Evolutionary conservation across 1,140 invertebrate genomes (phyloP).

Genomic region (Lepidurus arcticus): DNA sequence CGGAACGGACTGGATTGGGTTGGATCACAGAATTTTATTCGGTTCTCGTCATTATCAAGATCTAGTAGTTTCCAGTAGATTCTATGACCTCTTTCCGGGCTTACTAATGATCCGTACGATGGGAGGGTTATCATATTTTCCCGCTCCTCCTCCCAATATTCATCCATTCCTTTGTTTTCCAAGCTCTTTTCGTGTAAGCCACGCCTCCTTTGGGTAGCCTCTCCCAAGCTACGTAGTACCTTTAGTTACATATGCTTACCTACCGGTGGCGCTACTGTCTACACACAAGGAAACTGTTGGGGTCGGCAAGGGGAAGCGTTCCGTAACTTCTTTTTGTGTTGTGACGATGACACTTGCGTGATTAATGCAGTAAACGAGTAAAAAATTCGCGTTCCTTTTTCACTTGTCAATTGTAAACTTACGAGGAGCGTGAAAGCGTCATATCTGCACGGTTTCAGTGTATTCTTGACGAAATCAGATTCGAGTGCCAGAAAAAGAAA

Average conservation of each 20-base stretch:
- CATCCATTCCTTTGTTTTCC: background rate
- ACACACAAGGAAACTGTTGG: background rate
- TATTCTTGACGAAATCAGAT: background rate
- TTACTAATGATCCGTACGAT: too few relatives aligned
- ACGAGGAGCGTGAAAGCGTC: too few relatives aligned
- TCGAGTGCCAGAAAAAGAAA: background rate
- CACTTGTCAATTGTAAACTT: background rate
- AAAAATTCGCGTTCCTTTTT: background rate
- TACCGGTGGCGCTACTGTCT: background rate
- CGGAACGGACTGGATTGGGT: too few relatives aligned
- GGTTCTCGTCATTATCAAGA: too few relatives aligned
- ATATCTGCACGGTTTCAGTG: too few relatives aligned
- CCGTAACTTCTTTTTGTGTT: slow-evolving; percentile 18
- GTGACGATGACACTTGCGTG: slow-evolving; percentile 2
- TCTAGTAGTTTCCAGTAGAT: too few relatives aligned
- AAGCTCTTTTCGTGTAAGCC: background rate
- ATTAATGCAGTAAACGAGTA: background rate
- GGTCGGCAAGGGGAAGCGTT: background rate
- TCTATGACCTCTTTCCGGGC: background rate
- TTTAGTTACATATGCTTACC: background rate
- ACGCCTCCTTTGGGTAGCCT: background rate
- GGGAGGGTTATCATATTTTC: background rate
- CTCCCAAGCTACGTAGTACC: background rate
- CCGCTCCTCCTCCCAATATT: background rate
- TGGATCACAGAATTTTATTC: too few relatives aligned